These are phyloP conservation scores for Clarias gariepinus DNA, from an alignment of 2,113 vertebrate species.

Conservation along the genomic window DNA sequence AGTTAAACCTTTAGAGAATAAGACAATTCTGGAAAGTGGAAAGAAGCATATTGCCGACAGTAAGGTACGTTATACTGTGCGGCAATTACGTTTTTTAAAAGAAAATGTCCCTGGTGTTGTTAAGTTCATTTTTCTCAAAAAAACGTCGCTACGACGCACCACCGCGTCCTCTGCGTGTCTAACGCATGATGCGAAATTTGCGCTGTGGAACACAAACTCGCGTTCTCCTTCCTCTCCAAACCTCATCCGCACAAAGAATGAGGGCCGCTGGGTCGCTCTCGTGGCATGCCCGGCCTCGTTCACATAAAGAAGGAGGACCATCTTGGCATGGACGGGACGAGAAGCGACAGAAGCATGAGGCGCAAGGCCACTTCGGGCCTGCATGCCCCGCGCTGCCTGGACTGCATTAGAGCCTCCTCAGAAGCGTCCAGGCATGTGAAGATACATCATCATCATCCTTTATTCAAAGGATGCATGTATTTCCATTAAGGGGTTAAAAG, in stretches of 20 bases:
- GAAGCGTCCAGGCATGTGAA: slow-evolving; percentile 74
- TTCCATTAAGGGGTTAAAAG: slow-evolving; percentile 62
- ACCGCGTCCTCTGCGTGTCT: slow-evolving; percentile 77
- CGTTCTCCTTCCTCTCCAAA: slow-evolving; percentile 79
- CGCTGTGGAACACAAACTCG: slow-evolving; percentile 61
- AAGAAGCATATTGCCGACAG: slow-evolving; percentile 47
- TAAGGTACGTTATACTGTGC: slow-evolving; percentile 61
- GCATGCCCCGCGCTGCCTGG: slow-evolving; percentile 68
- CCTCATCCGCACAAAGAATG: slow-evolving; percentile 83
- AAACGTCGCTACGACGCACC: slow-evolving; percentile 71
- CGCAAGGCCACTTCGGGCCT: slow-evolving; percentile 57
- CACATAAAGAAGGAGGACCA: slow-evolving; percentile 76
- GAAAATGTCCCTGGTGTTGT: slow-evolving; percentile 34
- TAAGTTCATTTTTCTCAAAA: slow-evolving; percentile 68
- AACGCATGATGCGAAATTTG: slow-evolving; percentile 60
- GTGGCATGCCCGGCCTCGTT: slow-evolving; percentile 73
- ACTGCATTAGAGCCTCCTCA: slow-evolving; percentile 65
- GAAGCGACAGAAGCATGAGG: slow-evolving; percentile 62
- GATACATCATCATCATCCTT: slow-evolving; percentile 58
- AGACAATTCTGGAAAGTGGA: slow-evolving; percentile 56
- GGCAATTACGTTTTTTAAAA: slow-evolving; percentile 62
- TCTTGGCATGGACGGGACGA: slow-evolving; percentile 75
- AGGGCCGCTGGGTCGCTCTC: slow-evolving; percentile 73
- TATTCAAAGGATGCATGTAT: slow-evolving; percentile 64
- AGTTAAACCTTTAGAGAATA: slow-evolving; percentile 74